Percentiles rank a stretch among this genome's conserved stretches.
Evolutionary conservation across 2,888 invertebrate species (phyloP).

Genomic region (Dicyrtomina minuta): DNA sequence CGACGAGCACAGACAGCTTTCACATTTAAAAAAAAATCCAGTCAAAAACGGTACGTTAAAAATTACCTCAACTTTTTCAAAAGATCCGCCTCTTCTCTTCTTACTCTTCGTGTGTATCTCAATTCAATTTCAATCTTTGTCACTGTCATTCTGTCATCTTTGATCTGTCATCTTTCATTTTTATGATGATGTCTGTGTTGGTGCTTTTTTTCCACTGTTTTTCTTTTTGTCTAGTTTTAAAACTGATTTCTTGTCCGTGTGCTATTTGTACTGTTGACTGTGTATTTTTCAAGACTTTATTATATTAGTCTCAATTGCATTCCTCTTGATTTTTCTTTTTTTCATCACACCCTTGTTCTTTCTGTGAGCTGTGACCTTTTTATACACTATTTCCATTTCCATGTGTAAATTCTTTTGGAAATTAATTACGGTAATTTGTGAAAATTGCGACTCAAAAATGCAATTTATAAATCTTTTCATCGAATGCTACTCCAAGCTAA

Average conservation of each 20-base stretch:
- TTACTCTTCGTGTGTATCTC: conserved; percentile 4
- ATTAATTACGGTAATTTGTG: no score
- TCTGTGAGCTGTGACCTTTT: conserved; percentile 2
- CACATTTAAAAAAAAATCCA: conserved; percentile 5
- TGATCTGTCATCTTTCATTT: background rate
- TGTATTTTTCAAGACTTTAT: background rate
- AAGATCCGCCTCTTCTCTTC: background rate
- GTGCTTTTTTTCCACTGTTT: background rate
- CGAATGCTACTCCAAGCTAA: background rate
- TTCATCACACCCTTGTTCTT: background rate
- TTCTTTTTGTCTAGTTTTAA: background rate
- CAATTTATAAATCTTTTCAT: background rate
- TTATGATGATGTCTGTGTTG: no score
- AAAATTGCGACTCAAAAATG: background rate
- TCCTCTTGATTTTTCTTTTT: no score
- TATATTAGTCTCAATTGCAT: no score
- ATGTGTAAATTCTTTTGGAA: no score
- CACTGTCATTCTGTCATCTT: conserved; percentile 9
- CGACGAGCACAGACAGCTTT: conserved; percentile 31
- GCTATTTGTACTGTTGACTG: background rate
- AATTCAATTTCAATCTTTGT: background rate
- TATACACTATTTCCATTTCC: background rate
- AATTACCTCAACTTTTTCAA: conserved; percentile 12
- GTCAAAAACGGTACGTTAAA: conserved; percentile 29
- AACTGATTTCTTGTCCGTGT: background rate